These are phyloP conservation scores for Mus musculus DNA, from an alignment of 2,113 vertebrate genomes.

Conservation along the genomic window DNA sequence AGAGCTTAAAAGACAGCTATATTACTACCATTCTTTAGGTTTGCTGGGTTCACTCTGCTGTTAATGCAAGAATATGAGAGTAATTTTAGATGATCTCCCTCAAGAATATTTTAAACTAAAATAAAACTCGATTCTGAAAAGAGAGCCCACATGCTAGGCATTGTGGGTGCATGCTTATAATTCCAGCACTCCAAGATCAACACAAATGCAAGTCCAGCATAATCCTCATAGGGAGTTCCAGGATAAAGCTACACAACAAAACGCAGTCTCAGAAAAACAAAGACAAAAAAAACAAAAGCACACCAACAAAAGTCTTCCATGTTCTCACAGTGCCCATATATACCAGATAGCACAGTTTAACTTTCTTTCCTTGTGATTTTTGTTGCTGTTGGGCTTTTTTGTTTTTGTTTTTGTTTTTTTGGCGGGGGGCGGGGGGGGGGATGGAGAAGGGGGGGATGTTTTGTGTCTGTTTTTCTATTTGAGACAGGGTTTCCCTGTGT, in stretches of 20 bases:
- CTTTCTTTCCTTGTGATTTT: neutral
- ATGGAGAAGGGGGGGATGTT: too few relatives aligned
- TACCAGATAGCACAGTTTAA: neutral
- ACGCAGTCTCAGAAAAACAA: neutral
- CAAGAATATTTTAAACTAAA: conserved; percentile 62
- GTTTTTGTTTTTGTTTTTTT: too few relatives aligned
- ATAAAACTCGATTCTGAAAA: conserved; percentile 50
- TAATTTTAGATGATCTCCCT: conserved; percentile 14
- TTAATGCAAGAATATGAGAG: conserved; percentile 15
- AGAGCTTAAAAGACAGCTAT: conserved; percentile 48
- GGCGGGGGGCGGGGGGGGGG: too few relatives aligned
- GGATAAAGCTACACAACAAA: neutral
- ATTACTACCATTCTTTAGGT: conserved; percentile 22
- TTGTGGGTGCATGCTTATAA: neutral
- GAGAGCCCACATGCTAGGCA: too few relatives aligned
- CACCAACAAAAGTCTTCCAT: neutral
- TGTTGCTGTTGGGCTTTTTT: neutral
- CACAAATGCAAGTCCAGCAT: neutral
- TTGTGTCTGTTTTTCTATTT: neutral
- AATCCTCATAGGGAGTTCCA: neutral
- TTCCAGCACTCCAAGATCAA: neutral
- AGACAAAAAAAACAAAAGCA: neutral
- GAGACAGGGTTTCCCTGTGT: neutral
- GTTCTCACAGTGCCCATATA: neutral
- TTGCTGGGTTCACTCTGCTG: neutral